Conservation (phyloP, 2,113 vertebrate species). For the Diglossa brunneiventris region DNA sequence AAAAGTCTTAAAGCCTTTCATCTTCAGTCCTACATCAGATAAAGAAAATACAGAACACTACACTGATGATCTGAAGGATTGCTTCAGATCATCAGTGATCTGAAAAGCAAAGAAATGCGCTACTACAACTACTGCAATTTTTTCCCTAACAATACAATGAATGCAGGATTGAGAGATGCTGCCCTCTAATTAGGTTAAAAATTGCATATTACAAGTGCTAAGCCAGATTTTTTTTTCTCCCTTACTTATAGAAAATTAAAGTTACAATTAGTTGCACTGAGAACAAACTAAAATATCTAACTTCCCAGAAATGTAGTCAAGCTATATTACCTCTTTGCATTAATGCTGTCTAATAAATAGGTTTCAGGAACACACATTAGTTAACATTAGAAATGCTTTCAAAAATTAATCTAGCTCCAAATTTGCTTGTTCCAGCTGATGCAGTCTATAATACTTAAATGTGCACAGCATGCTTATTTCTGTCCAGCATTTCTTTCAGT, state of each 20-base stretch:
- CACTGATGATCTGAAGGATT: background rate
- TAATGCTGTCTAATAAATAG: constrained; percentile 15
- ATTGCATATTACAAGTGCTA: background rate
- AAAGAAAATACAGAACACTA: background rate
- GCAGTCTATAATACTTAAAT: constrained; percentile 1
- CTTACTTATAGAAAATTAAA: background rate
- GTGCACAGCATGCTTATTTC: background rate
- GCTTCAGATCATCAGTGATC: background rate
- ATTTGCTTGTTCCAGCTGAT: constrained; percentile 26
- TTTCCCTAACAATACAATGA: background rate
- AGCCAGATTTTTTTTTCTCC: background rate
- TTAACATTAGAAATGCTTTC: constrained; percentile 19
- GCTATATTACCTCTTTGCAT: background rate
- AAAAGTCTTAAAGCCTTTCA: background rate
- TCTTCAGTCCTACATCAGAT: background rate
- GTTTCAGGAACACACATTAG: constrained; percentile 1
- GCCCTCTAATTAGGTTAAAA: constrained; percentile 14
- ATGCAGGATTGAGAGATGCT: background rate
- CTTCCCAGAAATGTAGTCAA: background rate
- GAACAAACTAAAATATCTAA: background rate
- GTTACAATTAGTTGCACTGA: background rate
- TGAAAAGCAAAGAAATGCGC: background rate
- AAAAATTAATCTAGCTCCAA: constrained; percentile 51
- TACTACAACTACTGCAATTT: background rate
- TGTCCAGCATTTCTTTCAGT: background rate